Percentiles rank a stretch among this genome's conserved stretches.
These are phyloP conservation scores for Carlito syrichta DNA, from an alignment of 2,113 vertebrate genomes.

Conservation along the genomic window DNA sequence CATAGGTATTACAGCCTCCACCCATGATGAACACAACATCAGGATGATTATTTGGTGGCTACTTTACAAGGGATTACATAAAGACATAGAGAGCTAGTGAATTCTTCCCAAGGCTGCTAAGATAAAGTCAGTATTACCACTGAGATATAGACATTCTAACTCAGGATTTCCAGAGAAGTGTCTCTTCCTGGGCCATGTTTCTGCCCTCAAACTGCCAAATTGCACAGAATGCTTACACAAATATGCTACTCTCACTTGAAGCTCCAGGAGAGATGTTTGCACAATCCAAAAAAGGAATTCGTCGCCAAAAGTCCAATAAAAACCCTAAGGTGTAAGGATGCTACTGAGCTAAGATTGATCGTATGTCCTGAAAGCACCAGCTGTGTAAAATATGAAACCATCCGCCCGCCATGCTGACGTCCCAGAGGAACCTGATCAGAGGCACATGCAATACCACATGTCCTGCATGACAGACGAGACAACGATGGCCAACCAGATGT, in stretches of 20 bases:
- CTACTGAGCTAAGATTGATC: slow-evolving; percentile 44
- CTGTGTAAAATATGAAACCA: slow-evolving; percentile 53
- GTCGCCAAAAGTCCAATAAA: slow-evolving; percentile 45
- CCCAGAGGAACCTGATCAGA: slow-evolving; percentile 1
- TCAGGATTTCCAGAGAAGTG: slow-evolving; percentile 37
- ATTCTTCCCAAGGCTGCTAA: slow-evolving; percentile 31
- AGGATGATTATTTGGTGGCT: not conserved
- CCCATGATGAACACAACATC: not conserved
- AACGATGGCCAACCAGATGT: slow-evolving; percentile 59
- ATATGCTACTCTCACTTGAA: slow-evolving; percentile 33
- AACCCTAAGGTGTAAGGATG: slow-evolving; percentile 27
- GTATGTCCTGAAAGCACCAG: slow-evolving; percentile 43
- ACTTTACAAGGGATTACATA: slow-evolving; percentile 23
- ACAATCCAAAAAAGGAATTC: slow-evolving; percentile 47
- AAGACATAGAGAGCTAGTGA: slow-evolving; percentile 5
- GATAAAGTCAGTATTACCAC: slow-evolving; percentile 22
- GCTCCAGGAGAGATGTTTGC: slow-evolving; percentile 35
- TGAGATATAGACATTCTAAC: slow-evolving; percentile 17
- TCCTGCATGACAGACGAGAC: not conserved
- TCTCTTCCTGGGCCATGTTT: slow-evolving; percentile 19
- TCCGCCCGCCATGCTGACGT: not conserved
- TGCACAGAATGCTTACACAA: slow-evolving; percentile 46
- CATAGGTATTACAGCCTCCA: not conserved
- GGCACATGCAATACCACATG: slow-evolving; percentile 25
- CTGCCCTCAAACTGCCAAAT: slow-evolving; percentile 48